Evolutionary conservation across 2,888 invertebrate species (phyloP).

Genomic region (Pyrgus malvae): DNA sequence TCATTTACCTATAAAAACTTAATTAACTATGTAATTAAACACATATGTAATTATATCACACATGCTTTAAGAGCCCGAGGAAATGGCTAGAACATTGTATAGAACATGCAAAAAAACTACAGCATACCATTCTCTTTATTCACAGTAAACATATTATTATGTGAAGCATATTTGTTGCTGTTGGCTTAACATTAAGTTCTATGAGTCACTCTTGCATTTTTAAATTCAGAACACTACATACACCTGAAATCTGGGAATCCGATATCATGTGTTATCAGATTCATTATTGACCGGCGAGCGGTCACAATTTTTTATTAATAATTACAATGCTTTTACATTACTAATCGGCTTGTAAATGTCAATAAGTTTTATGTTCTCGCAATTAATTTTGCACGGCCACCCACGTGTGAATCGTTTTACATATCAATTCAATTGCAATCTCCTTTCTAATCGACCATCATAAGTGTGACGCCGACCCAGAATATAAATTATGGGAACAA

Average conservation of each 20-base stretch:
- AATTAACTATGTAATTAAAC: slow-evolving; percentile 13
- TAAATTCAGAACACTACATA: slow-evolving; percentile 12
- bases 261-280: slow-evolving; percentile 11
- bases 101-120: slow-evolving; percentile 1
- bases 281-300: slow-evolving; percentile 14
- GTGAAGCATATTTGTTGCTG: slow-evolving; percentile 4
- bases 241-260: slow-evolving; percentile 14
- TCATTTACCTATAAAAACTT: slow-evolving; percentile 20
- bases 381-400: slow-evolving; percentile 52
- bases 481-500: slow-evolving; percentile 78
- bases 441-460: slow-evolving; percentile 76
- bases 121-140: slow-evolving; percentile 28
- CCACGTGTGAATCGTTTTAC: slow-evolving; percentile 61
- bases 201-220: slow-evolving; percentile 7
- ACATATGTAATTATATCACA: slow-evolving; percentile 9
- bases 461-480: slow-evolving; percentile 76
- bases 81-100: slow-evolving; percentile 25
- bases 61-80: slow-evolving; percentile 3
- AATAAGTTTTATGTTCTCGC: slow-evolving; percentile 41
- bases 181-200: slow-evolving; percentile 6
- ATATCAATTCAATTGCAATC: slow-evolving; percentile 67
- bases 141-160: slow-evolving; percentile 16
- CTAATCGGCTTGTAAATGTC: slow-evolving; percentile 21
- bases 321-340: slow-evolving; percentile 20
- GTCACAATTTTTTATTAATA: slow-evolving; percentile 10